Percentiles rank a stretch among this genome's conserved stretches.
phyloP scores from a whole-genome alignment of 2,888 invertebrate genomes.

The Oscheius sp. region DNA sequence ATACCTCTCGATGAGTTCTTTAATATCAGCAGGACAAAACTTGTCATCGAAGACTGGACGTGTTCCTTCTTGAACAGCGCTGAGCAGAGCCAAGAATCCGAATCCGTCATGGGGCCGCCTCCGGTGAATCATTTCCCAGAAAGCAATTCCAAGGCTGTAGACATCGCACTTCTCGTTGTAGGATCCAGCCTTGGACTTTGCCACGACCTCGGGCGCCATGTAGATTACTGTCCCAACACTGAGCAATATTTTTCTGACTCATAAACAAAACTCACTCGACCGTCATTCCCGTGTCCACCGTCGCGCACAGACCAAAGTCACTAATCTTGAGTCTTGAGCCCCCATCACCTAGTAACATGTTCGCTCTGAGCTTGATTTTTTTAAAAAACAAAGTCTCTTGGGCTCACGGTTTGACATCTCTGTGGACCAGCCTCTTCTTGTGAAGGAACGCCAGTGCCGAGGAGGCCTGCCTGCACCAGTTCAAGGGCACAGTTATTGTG shows the following conservation, averaged over 20 bases:
- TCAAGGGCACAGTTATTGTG: conserved; percentile 7
- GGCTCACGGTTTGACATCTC: conserved; percentile 75
- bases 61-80: conserved; percentile 16
- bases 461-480: conserved; percentile 45
- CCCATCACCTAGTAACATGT: conserved; percentile 18
- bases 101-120: conserved; percentile 22
- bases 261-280: conserved; percentile 2
- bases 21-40: background rate
- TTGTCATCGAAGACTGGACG: background rate
- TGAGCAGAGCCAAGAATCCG: conserved; percentile 26
- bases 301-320: conserved; percentile 25
- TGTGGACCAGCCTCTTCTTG: conserved; percentile 75
- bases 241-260: background rate
- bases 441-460: conserved; percentile 76
- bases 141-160: conserved; percentile 6
- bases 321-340: conserved; percentile 21
- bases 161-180: conserved; percentile 29
- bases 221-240: conserved; percentile 28
- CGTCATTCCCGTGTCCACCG: conserved; percentile 20
- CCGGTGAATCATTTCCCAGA: conserved; percentile 33
- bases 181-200: background rate
- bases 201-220: conserved; percentile 28
- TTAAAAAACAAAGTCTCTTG: too few relatives aligned
- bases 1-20: conserved; percentile 14
- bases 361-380: conserved; percentile 36